Evolutionary conservation across 2,888 invertebrate genomes (phyloP).

Genomic region (Theretra japonica): DNA sequence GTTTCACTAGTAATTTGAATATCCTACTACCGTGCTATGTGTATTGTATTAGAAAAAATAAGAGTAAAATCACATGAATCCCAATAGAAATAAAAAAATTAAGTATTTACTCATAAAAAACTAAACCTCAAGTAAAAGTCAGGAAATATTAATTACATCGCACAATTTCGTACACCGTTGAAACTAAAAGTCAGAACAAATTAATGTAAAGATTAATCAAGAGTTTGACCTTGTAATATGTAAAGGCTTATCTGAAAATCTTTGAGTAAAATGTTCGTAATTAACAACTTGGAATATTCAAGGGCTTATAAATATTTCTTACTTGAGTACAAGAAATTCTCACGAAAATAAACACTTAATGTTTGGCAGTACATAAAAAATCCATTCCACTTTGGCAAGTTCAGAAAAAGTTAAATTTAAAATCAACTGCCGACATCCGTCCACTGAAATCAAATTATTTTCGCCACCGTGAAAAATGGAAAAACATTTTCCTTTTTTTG

Average conservation of each 20-base stretch:
- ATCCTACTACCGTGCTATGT: too few relatives aligned
- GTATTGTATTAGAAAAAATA: too few relatives aligned
- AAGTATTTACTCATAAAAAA: too few relatives aligned
- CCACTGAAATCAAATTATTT: conserved; percentile 77
- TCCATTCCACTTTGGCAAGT: conserved; percentile 69
- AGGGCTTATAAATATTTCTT: background rate
- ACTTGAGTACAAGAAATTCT: conserved; percentile 46
- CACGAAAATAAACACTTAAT: conserved; percentile 68
- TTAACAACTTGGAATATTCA: background rate
- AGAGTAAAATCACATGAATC: too few relatives aligned
- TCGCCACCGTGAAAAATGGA: conserved; percentile 72
- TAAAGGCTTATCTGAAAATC: background rate
- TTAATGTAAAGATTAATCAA: background rate
- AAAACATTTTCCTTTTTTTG: conserved; percentile 70
- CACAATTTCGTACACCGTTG: too few relatives aligned
- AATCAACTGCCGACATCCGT: conserved; percentile 73
- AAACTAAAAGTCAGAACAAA: background rate
- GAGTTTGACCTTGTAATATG: background rate
- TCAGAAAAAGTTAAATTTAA: conserved; percentile 72
- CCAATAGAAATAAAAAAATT: too few relatives aligned
- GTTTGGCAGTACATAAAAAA: conserved; percentile 68
- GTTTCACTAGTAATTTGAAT: too few relatives aligned
- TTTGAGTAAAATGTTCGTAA: background rate
- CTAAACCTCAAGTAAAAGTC: too few relatives aligned
- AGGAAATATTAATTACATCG: too few relatives aligned